These are phyloP conservation scores for Melanaphis sacchari DNA, from an alignment of 1,140 invertebrate species.

Conservation along the genomic window DNA sequence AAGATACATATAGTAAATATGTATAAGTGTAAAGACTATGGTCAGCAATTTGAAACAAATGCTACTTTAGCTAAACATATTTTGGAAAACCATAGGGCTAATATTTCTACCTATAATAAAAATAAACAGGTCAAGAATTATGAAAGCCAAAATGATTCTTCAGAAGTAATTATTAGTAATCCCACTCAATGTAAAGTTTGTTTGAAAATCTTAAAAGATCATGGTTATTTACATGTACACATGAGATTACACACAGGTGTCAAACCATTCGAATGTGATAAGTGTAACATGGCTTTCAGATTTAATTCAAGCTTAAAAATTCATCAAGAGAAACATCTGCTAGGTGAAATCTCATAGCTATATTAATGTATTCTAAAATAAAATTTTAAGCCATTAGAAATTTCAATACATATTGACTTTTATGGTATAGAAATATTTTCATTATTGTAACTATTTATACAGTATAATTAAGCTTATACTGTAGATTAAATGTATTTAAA, in stretches of 20 bases:
- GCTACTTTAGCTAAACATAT: background rate
- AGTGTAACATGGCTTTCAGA: background rate
- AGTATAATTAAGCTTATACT: background rate
- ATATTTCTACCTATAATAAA: background rate
- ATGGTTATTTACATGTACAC: background rate
- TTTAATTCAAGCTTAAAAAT: background rate
- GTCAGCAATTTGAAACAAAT: slow-evolving; percentile 18
- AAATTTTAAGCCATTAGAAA: background rate
- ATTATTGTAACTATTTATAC: background rate
- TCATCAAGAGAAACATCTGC: background rate
- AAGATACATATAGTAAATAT: background rate
- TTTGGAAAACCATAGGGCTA: background rate
- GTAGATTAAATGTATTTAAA: background rate
- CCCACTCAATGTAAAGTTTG: background rate
- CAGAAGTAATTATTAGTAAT: background rate
- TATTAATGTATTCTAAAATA: background rate
- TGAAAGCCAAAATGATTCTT: background rate
- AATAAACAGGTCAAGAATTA: background rate
- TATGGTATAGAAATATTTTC: background rate
- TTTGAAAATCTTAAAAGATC: background rate
- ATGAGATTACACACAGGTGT: background rate
- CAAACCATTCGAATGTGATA: background rate
- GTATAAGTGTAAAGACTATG: slow-evolving; percentile 9
- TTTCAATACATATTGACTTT: background rate
- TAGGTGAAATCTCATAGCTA: background rate